A percentile compares a stretch with the other conserved stretches of the same genome.
phyloP scores from a whole-genome alignment of 2,113 vertebrate species.

The Raja brachyura region DNA sequence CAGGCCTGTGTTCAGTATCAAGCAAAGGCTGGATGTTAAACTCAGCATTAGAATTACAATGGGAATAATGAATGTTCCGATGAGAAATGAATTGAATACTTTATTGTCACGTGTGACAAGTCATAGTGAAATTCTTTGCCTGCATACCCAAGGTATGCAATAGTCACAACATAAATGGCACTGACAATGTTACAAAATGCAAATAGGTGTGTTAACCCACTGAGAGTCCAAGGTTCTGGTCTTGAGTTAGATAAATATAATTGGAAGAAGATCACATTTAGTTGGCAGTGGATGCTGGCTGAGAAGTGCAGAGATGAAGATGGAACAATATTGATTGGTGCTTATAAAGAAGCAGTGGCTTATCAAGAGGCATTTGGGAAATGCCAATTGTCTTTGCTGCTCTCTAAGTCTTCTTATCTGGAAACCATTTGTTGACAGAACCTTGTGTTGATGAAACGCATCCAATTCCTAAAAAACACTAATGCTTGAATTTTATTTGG shows the following conservation, averaged over 20 bases:
- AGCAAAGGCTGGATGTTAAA: not conserved
- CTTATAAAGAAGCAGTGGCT: not conserved
- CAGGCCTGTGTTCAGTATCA: not conserved
- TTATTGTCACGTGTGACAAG: too few relatives aligned
- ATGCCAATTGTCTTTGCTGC: not conserved
- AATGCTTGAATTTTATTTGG: not conserved
- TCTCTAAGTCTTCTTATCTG: not conserved
- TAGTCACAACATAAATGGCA: too few relatives aligned
- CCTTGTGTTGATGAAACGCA: not conserved
- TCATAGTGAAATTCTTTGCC: too few relatives aligned
- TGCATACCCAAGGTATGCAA: too few relatives aligned
- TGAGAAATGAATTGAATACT: not conserved
- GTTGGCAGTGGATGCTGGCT: not conserved
- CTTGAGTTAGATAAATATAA: not conserved
- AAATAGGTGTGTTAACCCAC: not conserved
- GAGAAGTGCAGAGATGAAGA: not conserved
- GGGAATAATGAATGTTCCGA: not conserved
- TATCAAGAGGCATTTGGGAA: not conserved
- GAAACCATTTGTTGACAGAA: not conserved
- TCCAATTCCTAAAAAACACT: not conserved
- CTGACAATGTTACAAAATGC: not conserved
- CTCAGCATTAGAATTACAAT: not conserved
- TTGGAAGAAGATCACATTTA: not conserved
- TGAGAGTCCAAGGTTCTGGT: not conserved
- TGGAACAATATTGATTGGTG: not conserved